Percentiles rank a stretch among this genome's conserved stretches.
phyloP scores from a whole-genome alignment of 2,888 invertebrate genomes.

The Drosophila birchii region DNA sequence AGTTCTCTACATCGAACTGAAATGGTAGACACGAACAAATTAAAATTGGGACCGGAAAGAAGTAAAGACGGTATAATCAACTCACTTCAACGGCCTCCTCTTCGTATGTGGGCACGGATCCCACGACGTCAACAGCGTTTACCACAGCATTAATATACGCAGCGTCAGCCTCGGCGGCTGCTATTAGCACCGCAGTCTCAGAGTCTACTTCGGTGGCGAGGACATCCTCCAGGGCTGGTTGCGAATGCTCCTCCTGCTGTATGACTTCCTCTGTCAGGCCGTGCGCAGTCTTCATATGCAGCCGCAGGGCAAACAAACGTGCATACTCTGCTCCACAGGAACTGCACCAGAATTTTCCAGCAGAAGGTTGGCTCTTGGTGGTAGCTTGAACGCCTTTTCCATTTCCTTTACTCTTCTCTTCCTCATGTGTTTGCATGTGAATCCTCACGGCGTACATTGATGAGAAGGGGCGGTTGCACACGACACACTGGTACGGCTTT shows the following conservation, averaged over 20 bases:
- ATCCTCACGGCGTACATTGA: constrained; percentile 91
- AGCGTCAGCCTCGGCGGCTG: constrained; percentile 68
- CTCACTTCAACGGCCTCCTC: constrained; percentile 64
- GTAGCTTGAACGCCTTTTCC: background rate
- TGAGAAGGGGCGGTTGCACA: constrained; percentile 91
- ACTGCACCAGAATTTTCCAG: constrained; percentile 86
- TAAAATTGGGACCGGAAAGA: background rate
- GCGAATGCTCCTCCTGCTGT: constrained; percentile 12
- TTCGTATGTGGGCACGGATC: constrained; percentile 55
- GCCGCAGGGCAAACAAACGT: constrained; percentile 89
- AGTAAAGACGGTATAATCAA: constrained; percentile 59
- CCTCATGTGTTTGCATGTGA: constrained; percentile 90
- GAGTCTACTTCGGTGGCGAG: constrained; percentile 29
- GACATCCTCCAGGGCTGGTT: constrained; percentile 8
- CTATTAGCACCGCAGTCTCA: constrained; percentile 72
- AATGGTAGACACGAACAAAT: constrained; percentile 5
- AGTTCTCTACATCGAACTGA: constrained; percentile 82
- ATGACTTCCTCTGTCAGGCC: constrained; percentile 54
- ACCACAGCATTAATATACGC: constrained; percentile 48
- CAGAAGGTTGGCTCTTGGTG: constrained; percentile 1
- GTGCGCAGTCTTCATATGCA: constrained; percentile 90
- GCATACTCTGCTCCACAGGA: constrained; percentile 92
- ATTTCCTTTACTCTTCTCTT: constrained; percentile 83
- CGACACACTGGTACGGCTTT: constrained; percentile 91
- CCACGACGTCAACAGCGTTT: constrained; percentile 48